Evolutionary conservation across 1,140 invertebrate genomes (phyloP).

Genomic region (Arctopsyche grandis): DNA sequence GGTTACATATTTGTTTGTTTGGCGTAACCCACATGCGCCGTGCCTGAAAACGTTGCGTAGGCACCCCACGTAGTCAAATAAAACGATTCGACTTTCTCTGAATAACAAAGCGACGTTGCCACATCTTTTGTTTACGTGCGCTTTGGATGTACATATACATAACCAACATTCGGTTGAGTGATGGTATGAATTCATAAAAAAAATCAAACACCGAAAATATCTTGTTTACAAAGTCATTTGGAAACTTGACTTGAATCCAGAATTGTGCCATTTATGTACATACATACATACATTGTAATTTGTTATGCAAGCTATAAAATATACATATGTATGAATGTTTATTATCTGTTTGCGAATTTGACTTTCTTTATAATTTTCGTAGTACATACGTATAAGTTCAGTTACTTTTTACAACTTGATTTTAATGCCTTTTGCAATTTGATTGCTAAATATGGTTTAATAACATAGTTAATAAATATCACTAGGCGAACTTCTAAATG

Average conservation of each 20-base stretch:
- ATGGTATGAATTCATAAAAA: background rate
- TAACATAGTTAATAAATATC: too few relatives aligned
- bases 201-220: background rate
- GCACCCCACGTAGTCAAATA: background rate
- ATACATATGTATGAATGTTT: too few relatives aligned
- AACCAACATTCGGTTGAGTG: background rate
- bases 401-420: too few relatives aligned
- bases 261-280: background rate
- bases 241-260: too few relatives aligned
- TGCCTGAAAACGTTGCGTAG: slow-evolving; percentile 10
- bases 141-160: background rate
- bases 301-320: too few relatives aligned
- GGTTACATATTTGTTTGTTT: background rate
- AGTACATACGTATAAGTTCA: too few relatives aligned
- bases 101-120: slow-evolving; percentile 24
- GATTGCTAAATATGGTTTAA: too few relatives aligned
- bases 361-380: too few relatives aligned
- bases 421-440: too few relatives aligned
- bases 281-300: background rate
- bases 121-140: slow-evolving; percentile 3
- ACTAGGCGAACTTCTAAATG: too few relatives aligned
- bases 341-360: too few relatives aligned
- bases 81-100: slow-evolving; percentile 30
- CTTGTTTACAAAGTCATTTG: too few relatives aligned
- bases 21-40: background rate